Evolutionary conservation across 1,140 invertebrate genomes (phyloP).

Genomic region (Drosophila carrolli): DNA sequence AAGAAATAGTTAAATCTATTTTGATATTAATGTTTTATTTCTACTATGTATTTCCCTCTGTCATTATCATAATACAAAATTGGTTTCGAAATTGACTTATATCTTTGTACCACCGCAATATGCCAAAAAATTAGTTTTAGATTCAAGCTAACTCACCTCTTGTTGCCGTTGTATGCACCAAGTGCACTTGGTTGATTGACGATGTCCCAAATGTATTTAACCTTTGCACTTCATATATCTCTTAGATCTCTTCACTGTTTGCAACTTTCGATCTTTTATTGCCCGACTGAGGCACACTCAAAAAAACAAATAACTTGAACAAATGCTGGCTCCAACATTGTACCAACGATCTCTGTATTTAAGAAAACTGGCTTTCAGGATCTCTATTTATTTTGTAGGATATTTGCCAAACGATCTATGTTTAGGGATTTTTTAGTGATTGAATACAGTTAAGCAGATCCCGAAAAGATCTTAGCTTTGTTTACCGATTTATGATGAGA

Average conservation of each 20-base stretch:
- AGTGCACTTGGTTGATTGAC: constrained; percentile 2
- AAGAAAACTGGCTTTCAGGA: background rate
- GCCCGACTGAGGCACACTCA: constrained; percentile 27
- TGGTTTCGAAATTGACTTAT: no score
- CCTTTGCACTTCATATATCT: constrained; percentile 5
- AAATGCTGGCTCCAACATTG: constrained; percentile 9
- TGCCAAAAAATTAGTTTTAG: background rate
- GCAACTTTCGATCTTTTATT: constrained; percentile 33
- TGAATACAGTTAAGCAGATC: background rate
- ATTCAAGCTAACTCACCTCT: background rate
- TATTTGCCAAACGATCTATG: no score
- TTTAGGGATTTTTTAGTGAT: no score
- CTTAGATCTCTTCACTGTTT: constrained; percentile 35
- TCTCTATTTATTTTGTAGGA: background rate
- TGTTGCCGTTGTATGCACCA: background rate
- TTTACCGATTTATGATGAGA: background rate
- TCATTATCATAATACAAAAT: no score
- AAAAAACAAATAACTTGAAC: constrained; percentile 44
- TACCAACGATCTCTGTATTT: constrained; percentile 2
- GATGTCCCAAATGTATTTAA: background rate
- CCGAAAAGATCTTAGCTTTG: background rate
- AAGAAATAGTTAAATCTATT: no score
- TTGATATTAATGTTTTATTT: no score
- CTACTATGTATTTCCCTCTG: background rate
- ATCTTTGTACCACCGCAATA: no score